These are phyloP conservation scores for Lasioglossum leucozonium DNA, from an alignment of 2,888 invertebrate genomes.

Conservation along the genomic window DNA sequence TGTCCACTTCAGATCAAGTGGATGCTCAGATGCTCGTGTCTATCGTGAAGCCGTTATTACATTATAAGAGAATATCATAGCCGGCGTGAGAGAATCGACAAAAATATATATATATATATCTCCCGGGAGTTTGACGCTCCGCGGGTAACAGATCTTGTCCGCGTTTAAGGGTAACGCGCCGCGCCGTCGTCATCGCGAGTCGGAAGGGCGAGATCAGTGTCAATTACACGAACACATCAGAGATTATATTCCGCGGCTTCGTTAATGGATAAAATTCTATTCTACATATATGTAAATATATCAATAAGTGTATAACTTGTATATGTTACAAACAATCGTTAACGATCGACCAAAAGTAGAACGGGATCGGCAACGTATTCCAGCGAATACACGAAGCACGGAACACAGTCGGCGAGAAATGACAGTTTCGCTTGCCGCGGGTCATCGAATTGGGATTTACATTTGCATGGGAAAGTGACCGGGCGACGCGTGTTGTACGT, in stretches of 20 bases:
- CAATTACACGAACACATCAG: conserved; percentile 71
- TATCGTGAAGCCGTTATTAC: neutral
- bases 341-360: conserved; percentile 47
- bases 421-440: neutral
- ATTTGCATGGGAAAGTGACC: neutral
- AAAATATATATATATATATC: too few species aligned
- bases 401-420: neutral
- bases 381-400: neutral
- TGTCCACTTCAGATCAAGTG: neutral
- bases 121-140: neutral
- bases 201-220: conserved; percentile 60
- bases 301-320: conserved; percentile 35
- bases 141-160: neutral
- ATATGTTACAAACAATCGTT: conserved; percentile 26
- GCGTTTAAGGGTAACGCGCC: conserved; percentile 9
- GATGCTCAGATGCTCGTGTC: conserved; percentile 3
- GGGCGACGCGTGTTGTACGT: neutral
- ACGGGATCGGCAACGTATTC: conserved; percentile 15
- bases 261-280: conserved; percentile 15
- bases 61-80: neutral
- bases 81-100: neutral
- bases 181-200: neutral
- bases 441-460: conserved; percentile 14
- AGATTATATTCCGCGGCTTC: conserved; percentile 16
- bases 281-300: conserved; percentile 41